Evolutionary conservation across 2,888 invertebrate species (phyloP), one percentile per base, ranked within the genome.

Genomic region (Myopa testacea): DNA sequence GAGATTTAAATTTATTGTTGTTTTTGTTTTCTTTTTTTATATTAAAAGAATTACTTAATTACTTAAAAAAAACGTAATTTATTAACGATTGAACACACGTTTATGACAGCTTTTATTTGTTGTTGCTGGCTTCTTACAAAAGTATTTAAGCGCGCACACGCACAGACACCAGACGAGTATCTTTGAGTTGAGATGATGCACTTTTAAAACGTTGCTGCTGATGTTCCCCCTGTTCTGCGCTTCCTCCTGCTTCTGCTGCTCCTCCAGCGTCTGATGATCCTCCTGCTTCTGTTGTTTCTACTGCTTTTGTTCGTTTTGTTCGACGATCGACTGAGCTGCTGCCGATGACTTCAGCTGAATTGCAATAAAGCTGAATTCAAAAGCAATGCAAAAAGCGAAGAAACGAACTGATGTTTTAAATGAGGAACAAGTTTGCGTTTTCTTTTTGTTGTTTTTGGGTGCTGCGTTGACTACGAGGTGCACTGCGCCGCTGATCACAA

Each of bases 331-430:
- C 14, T 55, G 55, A n/a, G 55, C 55, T n/a, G 55, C 14, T 55
- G n/a, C 10, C 5, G 55, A 55, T 16, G 55, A 45, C 38, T 38
- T 37, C 65, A 67, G 67, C n/a, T n/a, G 67, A 34, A n/a, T 38
- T 38, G 38, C 65, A 67, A 40, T 40, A 14, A n/a, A 67, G 40
- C 67, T 19, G 67, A 38, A 16, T 67, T 67, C 38, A 40, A 67
- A 38, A 38, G n/a, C 6, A 67, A 12, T 63, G 37, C 63, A 63
- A 10, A 10, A 45, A 45, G 10, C 10, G 45, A 45, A 6, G 34
- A 63, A 10, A 60, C 19, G 26, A 60, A 26, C 60, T 60, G 60
- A 60, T 60, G 10, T 10, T 26, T 60, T 26, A 12, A 60, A 60
- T 60, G 19, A n/a, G 12, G 26, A 60, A 58, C 19, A 60, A 60